A percentile compares a stretch with the other conserved stretches of the same genome.
Evolutionary conservation across 2,113 vertebrate genomes (phyloP).

Genomic region (Fregata magnificens): DNA sequence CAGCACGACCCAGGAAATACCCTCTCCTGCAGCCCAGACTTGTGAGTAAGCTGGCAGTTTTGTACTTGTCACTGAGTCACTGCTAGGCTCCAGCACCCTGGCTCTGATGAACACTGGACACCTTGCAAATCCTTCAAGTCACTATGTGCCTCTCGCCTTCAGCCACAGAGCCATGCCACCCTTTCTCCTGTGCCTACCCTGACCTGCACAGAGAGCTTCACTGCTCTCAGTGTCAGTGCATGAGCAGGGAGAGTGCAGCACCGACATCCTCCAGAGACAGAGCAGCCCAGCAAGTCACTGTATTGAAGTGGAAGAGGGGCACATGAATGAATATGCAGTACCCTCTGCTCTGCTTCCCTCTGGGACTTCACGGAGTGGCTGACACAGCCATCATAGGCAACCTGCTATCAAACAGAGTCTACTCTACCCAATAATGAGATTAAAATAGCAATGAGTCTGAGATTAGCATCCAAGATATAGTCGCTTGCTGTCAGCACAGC

Average conservation of each 20-base stretch:
- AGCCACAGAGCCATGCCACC: background rate
- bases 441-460: slow-evolving; percentile 26
- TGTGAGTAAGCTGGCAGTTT: background rate
- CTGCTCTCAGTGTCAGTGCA: background rate
- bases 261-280: background rate
- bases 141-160: accelerated
- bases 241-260: background rate
- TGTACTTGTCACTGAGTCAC: background rate
- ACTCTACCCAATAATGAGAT: slow-evolving; percentile 19
- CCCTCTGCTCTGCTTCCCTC: slow-evolving; percentile 9
- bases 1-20: background rate
- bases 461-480: slow-evolving; percentile 25
- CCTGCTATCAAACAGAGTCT: background rate
- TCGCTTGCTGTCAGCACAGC: slow-evolving; percentile 26
- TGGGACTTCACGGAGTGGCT: background rate
- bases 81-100: background rate
- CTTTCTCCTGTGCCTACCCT: background rate
- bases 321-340: slow-evolving; percentile 32
- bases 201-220: background rate
- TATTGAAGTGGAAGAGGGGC: background rate
- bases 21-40: background rate
- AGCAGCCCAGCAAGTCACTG: background rate
- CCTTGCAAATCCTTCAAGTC: background rate
- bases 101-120: background rate
- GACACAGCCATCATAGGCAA: background rate